phyloP scores from a whole-genome alignment of 1,140 invertebrate species.

The Parapsyche elsis region DNA sequence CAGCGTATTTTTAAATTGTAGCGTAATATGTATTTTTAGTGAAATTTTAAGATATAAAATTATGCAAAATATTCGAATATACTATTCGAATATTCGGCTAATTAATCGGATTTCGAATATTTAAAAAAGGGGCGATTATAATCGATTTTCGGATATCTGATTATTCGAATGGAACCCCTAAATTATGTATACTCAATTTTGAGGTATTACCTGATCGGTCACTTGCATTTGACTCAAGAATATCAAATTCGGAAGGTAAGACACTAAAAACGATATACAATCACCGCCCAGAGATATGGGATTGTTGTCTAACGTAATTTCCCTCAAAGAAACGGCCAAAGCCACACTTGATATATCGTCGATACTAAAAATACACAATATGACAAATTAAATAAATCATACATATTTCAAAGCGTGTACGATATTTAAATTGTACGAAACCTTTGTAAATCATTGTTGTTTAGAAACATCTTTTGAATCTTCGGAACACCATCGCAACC shows the following conservation, averaged over 20 bases:
- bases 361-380: slow-evolving; percentile 70
- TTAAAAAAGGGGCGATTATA: no score
- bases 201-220: slow-evolving; percentile 78
- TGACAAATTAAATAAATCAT: background rate
- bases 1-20: no score
- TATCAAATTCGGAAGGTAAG: slow-evolving; percentile 78
- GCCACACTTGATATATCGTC: slow-evolving; percentile 84
- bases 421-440: slow-evolving; percentile 55
- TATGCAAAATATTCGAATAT: no score
- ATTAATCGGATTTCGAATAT: no score
- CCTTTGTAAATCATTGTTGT: slow-evolving; percentile 87
- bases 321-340: slow-evolving; percentile 77
- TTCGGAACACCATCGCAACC: slow-evolving; percentile 85
- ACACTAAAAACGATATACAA: slow-evolving; percentile 82
- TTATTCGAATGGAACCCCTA: no score
- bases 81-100: no score
- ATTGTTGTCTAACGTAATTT: slow-evolving; percentile 89
- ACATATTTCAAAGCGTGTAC: background rate
- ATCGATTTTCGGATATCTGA: no score
- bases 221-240: slow-evolving; percentile 79
- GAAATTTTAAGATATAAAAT: no score
- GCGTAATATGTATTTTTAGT: no score
- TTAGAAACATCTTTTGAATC: slow-evolving; percentile 84
- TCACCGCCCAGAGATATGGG: slow-evolving; percentile 80
- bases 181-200: no score